Evolutionary conservation across 2,113 vertebrate genomes (phyloP).

Genomic region (Oncorhynchus masou): DNA sequence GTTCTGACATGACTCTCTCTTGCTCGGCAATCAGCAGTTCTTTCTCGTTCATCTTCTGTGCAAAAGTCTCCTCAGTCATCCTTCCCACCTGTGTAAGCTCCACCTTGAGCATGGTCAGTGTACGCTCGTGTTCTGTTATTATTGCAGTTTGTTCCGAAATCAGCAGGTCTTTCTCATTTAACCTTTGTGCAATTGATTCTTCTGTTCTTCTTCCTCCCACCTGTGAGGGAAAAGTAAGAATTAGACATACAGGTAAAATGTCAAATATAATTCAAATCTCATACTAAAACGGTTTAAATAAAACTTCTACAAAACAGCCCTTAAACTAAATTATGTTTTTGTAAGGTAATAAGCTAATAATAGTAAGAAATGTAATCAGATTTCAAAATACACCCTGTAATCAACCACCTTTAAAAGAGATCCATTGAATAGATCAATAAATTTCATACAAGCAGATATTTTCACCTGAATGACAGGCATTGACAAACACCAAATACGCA

Average conservation of each 20-base stretch:
- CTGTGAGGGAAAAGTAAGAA: conserved; percentile 31
- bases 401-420: background rate
- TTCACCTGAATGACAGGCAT: background rate
- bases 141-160: conserved; percentile 62
- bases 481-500: conserved; percentile 1
- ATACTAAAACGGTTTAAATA: background rate
- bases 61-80: conserved; percentile 68
- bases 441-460: background rate
- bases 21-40: conserved; percentile 78
- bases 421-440: background rate
- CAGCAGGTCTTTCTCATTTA: conserved; percentile 74
- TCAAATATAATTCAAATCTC: background rate
- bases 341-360: background rate
- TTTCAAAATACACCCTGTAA: too few species aligned
- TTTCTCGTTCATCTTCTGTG: conserved; percentile 76
- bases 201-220: conserved; percentile 68
- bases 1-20: conserved; percentile 75
- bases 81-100: conserved; percentile 67
- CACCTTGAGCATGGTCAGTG: conserved; percentile 54
- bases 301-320: background rate
- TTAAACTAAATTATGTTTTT: too few species aligned
- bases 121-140: conserved; percentile 60
- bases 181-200: conserved; percentile 67
- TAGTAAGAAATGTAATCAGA: background rate
- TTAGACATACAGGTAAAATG: conserved; percentile 6